Percentiles rank a stretch among this genome's conserved stretches.
Evolutionary conservation across 2,888 invertebrate genomes (phyloP).

Genomic region (Philereme transversata): DNA sequence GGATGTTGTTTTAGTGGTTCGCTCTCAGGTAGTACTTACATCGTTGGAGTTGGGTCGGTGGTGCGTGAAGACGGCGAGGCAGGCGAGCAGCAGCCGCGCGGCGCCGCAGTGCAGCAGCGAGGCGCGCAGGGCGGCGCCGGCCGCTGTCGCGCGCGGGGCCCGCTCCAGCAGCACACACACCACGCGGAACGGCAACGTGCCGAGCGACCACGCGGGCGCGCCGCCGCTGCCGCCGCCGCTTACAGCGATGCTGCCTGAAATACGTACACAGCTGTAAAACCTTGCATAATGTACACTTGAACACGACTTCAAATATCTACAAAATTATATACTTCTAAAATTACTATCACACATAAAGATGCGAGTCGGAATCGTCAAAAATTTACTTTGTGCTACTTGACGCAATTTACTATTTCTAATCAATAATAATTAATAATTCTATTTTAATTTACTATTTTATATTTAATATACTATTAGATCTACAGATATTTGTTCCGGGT

Average conservation of each 20-base stretch:
- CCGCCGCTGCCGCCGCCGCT: constrained; percentile 48
- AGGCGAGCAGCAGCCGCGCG: constrained; percentile 92
- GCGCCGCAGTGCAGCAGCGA: constrained; percentile 92
- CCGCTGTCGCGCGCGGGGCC: constrained; percentile 84
- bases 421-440: too few relatives aligned
- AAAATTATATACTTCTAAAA: too few relatives aligned
- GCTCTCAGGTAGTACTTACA: constrained; percentile 39
- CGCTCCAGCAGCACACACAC: constrained; percentile 91
- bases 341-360: too few relatives aligned
- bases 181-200: constrained; percentile 90
- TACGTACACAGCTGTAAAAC: not conserved
- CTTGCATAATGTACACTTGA: not conserved
- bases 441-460: too few relatives aligned
- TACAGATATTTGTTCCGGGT: too few relatives aligned
- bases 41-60: constrained; percentile 84
- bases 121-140: constrained; percentile 88
- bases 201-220: constrained; percentile 60
- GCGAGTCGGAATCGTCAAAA: too few relatives aligned
- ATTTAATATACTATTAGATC: too few relatives aligned
- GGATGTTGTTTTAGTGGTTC: too few relatives aligned
- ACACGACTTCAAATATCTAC: too few relatives aligned
- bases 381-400: too few relatives aligned
- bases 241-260: constrained; percentile 66
- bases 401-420: too few relatives aligned
- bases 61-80: constrained; percentile 95